These are phyloP conservation scores for Watsonalla cultraria DNA, from an alignment of 2,888 invertebrate species.

Conservation along the genomic window DNA sequence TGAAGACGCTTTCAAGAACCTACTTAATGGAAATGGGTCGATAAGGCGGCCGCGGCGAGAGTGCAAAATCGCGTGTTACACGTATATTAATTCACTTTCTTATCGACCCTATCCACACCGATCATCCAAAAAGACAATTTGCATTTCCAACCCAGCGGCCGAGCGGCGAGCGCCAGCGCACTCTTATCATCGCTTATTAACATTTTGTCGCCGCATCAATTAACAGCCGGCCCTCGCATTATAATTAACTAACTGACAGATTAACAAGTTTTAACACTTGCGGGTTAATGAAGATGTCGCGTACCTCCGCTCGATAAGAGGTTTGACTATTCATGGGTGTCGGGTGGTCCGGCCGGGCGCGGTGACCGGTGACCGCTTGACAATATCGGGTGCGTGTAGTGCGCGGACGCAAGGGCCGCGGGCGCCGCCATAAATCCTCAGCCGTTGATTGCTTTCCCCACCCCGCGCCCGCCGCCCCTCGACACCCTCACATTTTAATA, in stretches of 20 bases:
- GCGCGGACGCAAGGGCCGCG: conserved; percentile 36
- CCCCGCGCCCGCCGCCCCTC: conserved; percentile 24
- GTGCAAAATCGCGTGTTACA: conserved; percentile 58
- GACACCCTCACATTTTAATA: conserved; percentile 45
- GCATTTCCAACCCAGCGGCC: conserved; percentile 46
- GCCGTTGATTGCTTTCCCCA: conserved; percentile 61
- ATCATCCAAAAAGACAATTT: conserved; percentile 56
- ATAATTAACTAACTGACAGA: conserved; percentile 71
- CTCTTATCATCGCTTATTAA: conserved; percentile 67
- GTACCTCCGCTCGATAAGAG: conserved; percentile 37
- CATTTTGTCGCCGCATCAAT: conserved; percentile 75
- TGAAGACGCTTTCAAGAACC: too few relatives aligned
- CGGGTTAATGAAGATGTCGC: conserved; percentile 72
- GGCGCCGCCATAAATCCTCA: conserved; percentile 54
- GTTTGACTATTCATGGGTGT: conserved; percentile 37
- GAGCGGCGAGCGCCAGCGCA: conserved; percentile 24
- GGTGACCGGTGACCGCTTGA: conserved; percentile 4
- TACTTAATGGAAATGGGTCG: conserved; percentile 2
- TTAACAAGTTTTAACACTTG: conserved; percentile 75
- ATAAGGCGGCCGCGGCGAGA: conserved; percentile 26
- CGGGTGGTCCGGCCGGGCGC: conserved; percentile 32
- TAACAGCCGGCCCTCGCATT: conserved; percentile 62
- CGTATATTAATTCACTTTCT: conserved; percentile 52
- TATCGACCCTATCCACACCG: conserved; percentile 51
- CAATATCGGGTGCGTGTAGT: conserved; percentile 13